Conservation (phyloP, 2,113 vertebrate genomes). For the Urocynchramus pylzowi region DNA sequence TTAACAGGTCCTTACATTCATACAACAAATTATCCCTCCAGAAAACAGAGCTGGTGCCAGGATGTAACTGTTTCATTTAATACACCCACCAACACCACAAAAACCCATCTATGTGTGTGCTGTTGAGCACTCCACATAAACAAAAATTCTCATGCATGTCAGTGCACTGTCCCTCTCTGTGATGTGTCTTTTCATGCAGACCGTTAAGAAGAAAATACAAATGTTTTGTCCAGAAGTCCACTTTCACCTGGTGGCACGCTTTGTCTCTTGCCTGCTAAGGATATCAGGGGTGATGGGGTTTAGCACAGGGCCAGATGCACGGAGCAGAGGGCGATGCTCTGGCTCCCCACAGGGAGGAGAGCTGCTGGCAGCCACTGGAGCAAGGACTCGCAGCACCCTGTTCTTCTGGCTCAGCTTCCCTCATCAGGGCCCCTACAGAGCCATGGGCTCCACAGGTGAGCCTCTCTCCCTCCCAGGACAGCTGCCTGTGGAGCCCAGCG, state of each 20-base stretch:
- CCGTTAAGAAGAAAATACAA: not conserved
- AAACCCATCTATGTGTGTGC: not conserved
- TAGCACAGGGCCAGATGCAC: fast-evolving
- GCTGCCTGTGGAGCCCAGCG: fast-evolving
- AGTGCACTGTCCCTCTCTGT: not conserved
- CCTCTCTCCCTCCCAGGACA: not conserved
- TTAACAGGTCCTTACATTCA: not conserved
- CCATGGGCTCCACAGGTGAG: fast-evolving
- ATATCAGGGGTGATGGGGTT: fast-evolving
- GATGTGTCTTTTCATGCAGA: not conserved
- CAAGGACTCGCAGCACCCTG: not conserved
- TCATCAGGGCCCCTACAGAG: not conserved
- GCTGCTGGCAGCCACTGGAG: not conserved
- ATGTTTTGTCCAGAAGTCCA: not conserved
- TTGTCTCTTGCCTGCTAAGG: not conserved
- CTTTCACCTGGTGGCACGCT: fast-evolving
- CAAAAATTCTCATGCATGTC: not conserved
- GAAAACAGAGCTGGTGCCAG: not conserved
- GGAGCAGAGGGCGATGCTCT: not conserved
- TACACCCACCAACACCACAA: not conserved
- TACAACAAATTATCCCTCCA: not conserved
- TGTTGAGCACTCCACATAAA: not conserved
- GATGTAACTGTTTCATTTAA: not conserved
- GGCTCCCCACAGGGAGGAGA: not conserved
- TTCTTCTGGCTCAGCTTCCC: not conserved